Percentiles rank a stretch among this genome's conserved stretches.
These are phyloP conservation scores for Pomacea canaliculata DNA, from an alignment of 2,888 invertebrate species.

Conservation along the genomic window DNA sequence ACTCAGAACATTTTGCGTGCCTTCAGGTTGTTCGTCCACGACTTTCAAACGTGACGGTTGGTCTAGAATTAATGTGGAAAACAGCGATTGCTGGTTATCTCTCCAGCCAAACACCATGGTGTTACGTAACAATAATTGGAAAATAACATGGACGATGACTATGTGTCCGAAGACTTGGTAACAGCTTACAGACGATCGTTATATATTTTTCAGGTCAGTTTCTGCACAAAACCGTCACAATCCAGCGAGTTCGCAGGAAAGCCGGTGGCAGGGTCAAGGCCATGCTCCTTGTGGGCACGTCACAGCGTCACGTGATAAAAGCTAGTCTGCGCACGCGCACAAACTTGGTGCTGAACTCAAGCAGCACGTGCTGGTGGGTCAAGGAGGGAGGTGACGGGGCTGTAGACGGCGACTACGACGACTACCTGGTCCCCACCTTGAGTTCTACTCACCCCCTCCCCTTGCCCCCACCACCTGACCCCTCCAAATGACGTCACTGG, in stretches of 20 bases:
- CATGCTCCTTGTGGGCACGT: slow-evolving; percentile 26
- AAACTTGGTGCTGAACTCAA: slow-evolving; percentile 48
- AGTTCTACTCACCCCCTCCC: slow-evolving; percentile 25
- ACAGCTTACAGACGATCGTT: too few relatives aligned
- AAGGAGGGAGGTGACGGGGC: slow-evolving; percentile 49
- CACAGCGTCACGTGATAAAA: slow-evolving; percentile 29
- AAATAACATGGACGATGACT: too few relatives aligned
- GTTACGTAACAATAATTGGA: too few relatives aligned
- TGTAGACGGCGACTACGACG: slow-evolving; percentile 50
- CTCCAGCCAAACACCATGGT: too few relatives aligned
- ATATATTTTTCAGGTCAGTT: slow-evolving; percentile 34
- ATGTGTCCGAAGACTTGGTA: too few relatives aligned
- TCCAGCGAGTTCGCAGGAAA: slow-evolving; percentile 26
- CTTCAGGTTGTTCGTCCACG: too few relatives aligned
- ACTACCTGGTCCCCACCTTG: slow-evolving; percentile 44
- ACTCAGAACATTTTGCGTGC: too few relatives aligned
- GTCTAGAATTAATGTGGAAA: too few relatives aligned
- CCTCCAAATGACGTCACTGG: slow-evolving; percentile 18
- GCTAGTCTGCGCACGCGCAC: slow-evolving; percentile 50
- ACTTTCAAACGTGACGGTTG: too few relatives aligned
- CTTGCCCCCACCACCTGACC: slow-evolving; percentile 22
- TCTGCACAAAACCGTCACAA: slow-evolving; percentile 32
- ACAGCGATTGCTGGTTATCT: too few relatives aligned
- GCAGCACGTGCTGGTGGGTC: slow-evolving; percentile 56
- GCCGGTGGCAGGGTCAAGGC: slow-evolving; percentile 31